A percentile compares a stretch with the other conserved stretches of the same genome.
These are phyloP conservation scores for Batillaria attramentaria DNA, from an alignment of 1,140 invertebrate species.

Conservation along the genomic window DNA sequence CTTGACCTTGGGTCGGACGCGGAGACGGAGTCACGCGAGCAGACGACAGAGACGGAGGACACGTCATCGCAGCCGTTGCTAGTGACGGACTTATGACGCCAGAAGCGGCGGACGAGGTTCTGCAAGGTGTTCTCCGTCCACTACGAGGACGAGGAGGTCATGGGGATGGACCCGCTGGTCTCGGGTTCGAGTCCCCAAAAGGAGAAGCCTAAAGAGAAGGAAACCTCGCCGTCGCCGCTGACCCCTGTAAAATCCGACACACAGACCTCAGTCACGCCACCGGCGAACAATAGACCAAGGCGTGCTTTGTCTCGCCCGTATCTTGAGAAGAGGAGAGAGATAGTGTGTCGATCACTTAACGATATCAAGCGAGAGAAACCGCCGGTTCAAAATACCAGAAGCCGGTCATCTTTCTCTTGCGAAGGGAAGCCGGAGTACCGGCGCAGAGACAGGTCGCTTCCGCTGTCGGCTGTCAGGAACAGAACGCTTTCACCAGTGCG, in stretches of 20 bases:
- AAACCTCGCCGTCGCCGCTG: background rate
- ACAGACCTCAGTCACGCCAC: background rate
- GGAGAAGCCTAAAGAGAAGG: background rate
- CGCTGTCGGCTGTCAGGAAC: too few species aligned
- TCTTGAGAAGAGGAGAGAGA: too few species aligned
- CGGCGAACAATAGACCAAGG: too few species aligned
- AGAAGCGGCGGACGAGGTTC: conserved; percentile 21
- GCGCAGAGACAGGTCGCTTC: too few species aligned
- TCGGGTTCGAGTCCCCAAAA: background rate
- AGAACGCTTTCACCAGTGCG: too few species aligned
- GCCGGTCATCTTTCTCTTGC: too few species aligned
- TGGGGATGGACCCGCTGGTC: background rate
- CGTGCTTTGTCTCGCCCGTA: background rate
- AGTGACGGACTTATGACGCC: conserved; percentile 38
- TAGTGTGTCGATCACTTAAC: too few species aligned
- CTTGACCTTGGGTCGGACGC: conserved; percentile 28
- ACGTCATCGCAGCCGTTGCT: conserved; percentile 26
- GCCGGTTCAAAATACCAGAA: too few species aligned
- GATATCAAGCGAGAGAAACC: too few species aligned
- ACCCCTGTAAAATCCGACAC: background rate
- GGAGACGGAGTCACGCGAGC: conserved; percentile 6
- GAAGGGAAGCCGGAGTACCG: too few species aligned
- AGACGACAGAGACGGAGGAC: background rate
- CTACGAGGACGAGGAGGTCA: conserved; percentile 8
- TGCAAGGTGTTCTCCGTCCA: conserved; percentile 15